Evolutionary conservation across 2,888 invertebrate genomes (phyloP).

Genomic region (Cerceris ruficornis): DNA sequence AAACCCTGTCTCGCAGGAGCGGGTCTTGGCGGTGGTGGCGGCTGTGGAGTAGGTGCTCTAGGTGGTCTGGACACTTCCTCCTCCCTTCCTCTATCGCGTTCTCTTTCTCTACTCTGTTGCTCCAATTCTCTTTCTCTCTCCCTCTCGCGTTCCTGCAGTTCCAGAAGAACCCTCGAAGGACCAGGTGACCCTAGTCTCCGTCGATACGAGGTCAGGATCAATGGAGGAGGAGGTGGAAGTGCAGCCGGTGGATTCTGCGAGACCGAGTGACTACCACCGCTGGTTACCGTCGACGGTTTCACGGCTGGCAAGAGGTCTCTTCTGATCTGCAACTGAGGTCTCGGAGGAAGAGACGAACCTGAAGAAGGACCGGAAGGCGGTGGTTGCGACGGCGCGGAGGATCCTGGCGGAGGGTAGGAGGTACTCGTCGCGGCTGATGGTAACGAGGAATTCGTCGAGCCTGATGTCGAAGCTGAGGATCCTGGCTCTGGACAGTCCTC

Average conservation of each 20-base stretch:
- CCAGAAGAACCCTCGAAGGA: conserved; percentile 77
- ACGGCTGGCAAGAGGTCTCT: conserved; percentile 86
- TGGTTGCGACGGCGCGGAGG: conserved; percentile 38
- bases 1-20: conserved; percentile 90
- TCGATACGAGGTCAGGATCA: conserved; percentile 78
- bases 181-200: conserved; percentile 78
- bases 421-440: conserved; percentile 40
- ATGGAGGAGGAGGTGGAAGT: conserved; percentile 76
- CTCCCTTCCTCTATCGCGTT: conserved; percentile 65
- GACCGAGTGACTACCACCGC: conserved; percentile 75
- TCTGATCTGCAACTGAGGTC: conserved; percentile 87
- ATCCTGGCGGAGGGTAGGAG: conserved; percentile 49
- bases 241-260: conserved; percentile 74
- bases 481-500: conserved; percentile 76
- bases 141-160: conserved; percentile 78
- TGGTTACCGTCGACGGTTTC: conserved; percentile 78
- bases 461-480: conserved; percentile 64
- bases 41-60: conserved; percentile 79
- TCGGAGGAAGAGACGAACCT: conserved; percentile 81
- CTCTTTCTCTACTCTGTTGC: conserved; percentile 61
- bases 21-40: conserved; percentile 84
- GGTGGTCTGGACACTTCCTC: conserved; percentile 81
- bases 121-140: conserved; percentile 73
- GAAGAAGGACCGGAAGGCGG: conserved; percentile 37
- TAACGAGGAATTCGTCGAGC: conserved; percentile 50